These are phyloP conservation scores for Platycheirus rosarum DNA, from an alignment of 2,888 invertebrate species.

Conservation along the genomic window DNA sequence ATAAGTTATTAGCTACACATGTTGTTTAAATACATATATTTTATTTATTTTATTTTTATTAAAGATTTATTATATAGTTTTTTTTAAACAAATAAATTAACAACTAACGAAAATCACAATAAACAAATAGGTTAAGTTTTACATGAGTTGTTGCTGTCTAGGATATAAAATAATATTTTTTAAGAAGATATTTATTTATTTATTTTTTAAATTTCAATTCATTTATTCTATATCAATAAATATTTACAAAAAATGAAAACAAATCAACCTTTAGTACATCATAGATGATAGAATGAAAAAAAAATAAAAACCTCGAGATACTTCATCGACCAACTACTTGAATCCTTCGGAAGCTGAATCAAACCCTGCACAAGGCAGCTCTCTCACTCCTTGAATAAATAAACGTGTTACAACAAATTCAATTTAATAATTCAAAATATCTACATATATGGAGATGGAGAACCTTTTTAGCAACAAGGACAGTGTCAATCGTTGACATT, in stretches of 20 bases:
- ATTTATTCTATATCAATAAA: slow-evolving; percentile 11
- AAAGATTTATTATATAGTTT: slow-evolving; percentile 33
- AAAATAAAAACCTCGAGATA: background rate
- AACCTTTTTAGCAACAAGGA: slow-evolving; percentile 28
- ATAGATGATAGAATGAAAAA: no score
- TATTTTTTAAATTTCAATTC: background rate
- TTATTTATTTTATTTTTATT: slow-evolving; percentile 18
- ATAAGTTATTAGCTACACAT: slow-evolving; percentile 35
- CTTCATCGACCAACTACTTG: slow-evolving; percentile 23
- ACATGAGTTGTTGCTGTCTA: slow-evolving; percentile 9
- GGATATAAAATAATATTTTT: background rate
- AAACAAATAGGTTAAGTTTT: slow-evolving; percentile 32
- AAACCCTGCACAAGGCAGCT: slow-evolving; percentile 44
- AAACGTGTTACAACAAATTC: slow-evolving; percentile 46
- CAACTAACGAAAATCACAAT: slow-evolving; percentile 64
- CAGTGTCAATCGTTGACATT: slow-evolving; percentile 36
- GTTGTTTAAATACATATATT: slow-evolving; percentile 43
- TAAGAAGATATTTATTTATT: background rate
- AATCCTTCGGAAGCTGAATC: background rate
- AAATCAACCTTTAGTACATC: no score
- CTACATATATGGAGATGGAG: background rate
- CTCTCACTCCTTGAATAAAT: slow-evolving; percentile 25
- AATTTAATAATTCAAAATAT: slow-evolving; percentile 58
- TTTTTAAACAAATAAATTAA: slow-evolving; percentile 21
- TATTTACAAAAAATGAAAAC: slow-evolving; percentile 32